phyloP scores from a whole-genome alignment of 2,113 vertebrate genomes.

The Hydrochoerus hydrochaeris region DNA sequence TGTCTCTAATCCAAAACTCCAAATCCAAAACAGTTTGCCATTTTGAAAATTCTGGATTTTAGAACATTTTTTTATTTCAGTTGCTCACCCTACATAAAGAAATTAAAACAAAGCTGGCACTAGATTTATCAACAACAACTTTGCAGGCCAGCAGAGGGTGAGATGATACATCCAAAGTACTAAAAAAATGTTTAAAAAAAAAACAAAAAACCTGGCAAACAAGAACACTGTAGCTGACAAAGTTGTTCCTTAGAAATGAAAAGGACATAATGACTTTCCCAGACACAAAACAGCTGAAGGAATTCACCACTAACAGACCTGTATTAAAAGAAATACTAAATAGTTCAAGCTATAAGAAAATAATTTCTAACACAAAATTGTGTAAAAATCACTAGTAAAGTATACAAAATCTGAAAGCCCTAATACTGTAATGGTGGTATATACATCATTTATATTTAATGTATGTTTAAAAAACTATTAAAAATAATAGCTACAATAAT shows the following conservation, averaged over 20 bases:
- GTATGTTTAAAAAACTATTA: background rate
- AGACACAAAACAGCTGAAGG: background rate
- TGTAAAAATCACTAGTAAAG: background rate
- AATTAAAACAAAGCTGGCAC: background rate
- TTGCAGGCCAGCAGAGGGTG: background rate
- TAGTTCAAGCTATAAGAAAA: background rate
- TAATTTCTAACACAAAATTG: background rate
- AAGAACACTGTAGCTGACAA: background rate
- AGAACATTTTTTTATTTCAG: background rate
- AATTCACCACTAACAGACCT: background rate
- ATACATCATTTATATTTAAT: background rate
- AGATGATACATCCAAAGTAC: background rate
- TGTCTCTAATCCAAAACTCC: background rate
- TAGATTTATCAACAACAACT: background rate
- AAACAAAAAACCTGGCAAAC: background rate
- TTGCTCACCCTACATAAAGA: background rate
- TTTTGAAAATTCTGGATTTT: background rate
- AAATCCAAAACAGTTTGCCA: background rate
- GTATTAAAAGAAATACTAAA: background rate
- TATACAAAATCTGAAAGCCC: background rate
- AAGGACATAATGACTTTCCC: background rate
- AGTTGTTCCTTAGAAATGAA: background rate
- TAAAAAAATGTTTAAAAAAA: background rate
- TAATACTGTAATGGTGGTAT: background rate
- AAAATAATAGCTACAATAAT: background rate